Base-by-base conservation (phyloP, 2,888 invertebrate species). In the Pharmacophagus antenor region DNA sequence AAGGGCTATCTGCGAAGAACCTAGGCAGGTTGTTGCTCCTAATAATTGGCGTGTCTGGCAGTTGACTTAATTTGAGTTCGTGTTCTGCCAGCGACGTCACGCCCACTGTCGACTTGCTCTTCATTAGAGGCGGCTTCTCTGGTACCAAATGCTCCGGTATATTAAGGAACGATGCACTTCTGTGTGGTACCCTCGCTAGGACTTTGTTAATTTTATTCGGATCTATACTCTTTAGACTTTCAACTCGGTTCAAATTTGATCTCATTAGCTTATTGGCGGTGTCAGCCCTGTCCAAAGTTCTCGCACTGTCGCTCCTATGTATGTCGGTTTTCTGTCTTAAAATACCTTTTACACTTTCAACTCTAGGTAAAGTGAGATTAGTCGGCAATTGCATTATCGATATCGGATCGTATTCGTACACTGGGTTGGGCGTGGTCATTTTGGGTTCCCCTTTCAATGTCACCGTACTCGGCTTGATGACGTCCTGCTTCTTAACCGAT, bases 41-140 rank as follows among this genome's bases (percentile, higher is more conserved):
- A 48, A 91, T 90, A 2, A 91, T 86, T 0, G 91, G 91, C 0
- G 91, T 91, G 42, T 91, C 91, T 4, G 90, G 88, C 12, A 91
- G 63, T 42, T 85, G 83, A 50, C 89, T 84, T 1, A 90, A 65
- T 66, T 82, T 86, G 0, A 79, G 27, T 57, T 88, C 87, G 18
- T 68, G 65, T 0, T 85, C 84, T 8, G 75, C 72, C 1, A 77
- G 67, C 2, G 74, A 77, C 62, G 82, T 72, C 0, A 83, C 84
- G 18, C 89, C 90, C 2, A 90, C 81, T 66, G 89, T 84, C 0
- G 89, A 89, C 63, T 90, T 87, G 50, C 85, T 87, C 65, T 89
- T 89, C 0, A 80, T 69, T 42, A 89, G 58, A 0, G 88, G 86
- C 4, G 91, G 88, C 62, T 88, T 88, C 41, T 81, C 82, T 12